Base-by-base conservation (phyloP, 2,888 invertebrate species). In the Platynereis dumerilii region DNA sequence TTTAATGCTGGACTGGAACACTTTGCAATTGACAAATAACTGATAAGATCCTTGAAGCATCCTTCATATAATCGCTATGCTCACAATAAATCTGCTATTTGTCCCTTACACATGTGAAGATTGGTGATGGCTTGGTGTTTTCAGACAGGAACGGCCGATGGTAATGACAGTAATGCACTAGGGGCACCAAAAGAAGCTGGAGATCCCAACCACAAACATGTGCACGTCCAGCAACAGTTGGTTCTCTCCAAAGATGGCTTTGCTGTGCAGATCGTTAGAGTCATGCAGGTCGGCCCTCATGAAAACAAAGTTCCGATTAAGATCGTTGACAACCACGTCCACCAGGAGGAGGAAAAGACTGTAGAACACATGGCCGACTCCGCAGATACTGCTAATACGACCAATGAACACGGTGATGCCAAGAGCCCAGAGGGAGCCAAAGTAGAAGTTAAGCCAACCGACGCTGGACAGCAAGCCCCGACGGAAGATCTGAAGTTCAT, bases 141-240 rank as follows among this genome's bases (percentile, higher is more conserved):
- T 34, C 34, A 34, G 34, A 12, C 7, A 12, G 34, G 34, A 5
- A n/a, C n/a, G n/a, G n/a, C n/a, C n/a, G 34, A 34, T 12, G 34
- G 34, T 12, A 34, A 34, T 12, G 34, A 34, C 34, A 34, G 34
- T 34, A 34, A 34, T 12, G 34, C 34, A 7, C 12, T 34, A 12
- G n/a, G n/a, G n/a, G 34, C 34, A 12, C 34, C 34, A 5, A 5
- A 34, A 34, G 34, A 34, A 1, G 39, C 22, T n/a, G 24, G 27
- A 2, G 60, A 34, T 2, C 29, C 15, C 53, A 17, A n/a, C 2
- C 22, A 29, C 7, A 5, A 48, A n/a, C 61, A 69, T 34, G 61
- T 66, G n/a, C 45, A 69, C 34, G 69, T 69, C 12, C 69, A 69
- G 53, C 69, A 69, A 28, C 65, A 65, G 60, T 15, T 69, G 27